Evolutionary conservation across 2,888 invertebrate species (phyloP), one percentile per base, ranked within the genome.

Genomic region (Mesorhabditis spiculigera): DNA sequence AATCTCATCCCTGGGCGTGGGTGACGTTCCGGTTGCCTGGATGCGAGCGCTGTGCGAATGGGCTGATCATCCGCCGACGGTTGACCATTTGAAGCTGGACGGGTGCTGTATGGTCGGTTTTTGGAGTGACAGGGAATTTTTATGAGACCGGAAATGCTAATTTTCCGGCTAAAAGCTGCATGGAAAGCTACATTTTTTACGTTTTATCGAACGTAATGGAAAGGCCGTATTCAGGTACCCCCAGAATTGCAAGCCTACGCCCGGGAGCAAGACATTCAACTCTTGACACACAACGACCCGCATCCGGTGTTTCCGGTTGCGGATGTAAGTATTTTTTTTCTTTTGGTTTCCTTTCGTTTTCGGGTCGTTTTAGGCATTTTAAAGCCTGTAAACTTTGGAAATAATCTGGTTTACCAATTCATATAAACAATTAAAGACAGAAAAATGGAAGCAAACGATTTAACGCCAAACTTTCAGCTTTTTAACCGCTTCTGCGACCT

Each of bases 251-350:
- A 93, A 86, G 90, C 91, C 76, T 97, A 93, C 88, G 94, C 96
- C 74, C 92, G 92, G 81, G 91, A 92, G 77, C 91, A 95, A 82
- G 93, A 93, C 83, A 92, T 98, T 73, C 94, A 95, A 86, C 88
- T 98, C 61, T 89, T 97, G 43, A 97, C 96, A 0, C 97, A 98
- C 86, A 94, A 93, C 83, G 97, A 98, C 87, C 93, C 95, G 0
- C 91, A 91, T 13, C 82, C 85, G 28, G 28, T 28, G n/a, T 86
- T 85, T 70, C 84, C 82, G 44, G 72, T 79, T 5, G 76, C 75
- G 43, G 80, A 82, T 50, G 81, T 81, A 42, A 82, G 83, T 71
- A 71, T 75, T 41, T 71, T 75, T n/a, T 28, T 28, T 28, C 28
- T 1, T 28, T 28, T 28, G 28, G 28, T 28, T 28, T 3, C 28